Conservation (phyloP, 2,113 vertebrate genomes). For the Gila orcuttii region DNA sequence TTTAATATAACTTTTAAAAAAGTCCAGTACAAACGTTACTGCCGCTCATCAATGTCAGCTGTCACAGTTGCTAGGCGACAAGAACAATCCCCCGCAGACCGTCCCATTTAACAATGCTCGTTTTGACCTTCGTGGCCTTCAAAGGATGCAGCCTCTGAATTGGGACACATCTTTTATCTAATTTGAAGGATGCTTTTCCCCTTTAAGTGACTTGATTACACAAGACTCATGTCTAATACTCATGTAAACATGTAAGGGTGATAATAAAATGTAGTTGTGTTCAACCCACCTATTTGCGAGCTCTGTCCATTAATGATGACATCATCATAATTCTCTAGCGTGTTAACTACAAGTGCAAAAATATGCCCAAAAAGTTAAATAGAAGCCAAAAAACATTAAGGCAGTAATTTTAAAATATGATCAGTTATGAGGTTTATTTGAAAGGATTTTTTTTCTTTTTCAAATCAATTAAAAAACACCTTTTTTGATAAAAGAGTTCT, state of each 20-base stretch:
- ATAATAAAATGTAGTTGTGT: not conserved
- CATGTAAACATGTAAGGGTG: not conserved
- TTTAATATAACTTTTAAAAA: too few species aligned
- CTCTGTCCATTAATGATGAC: constrained; percentile 9
- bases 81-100: too few species aligned
- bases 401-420: not conserved
- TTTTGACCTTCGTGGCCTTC: too few species aligned
- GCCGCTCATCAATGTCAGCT: too few species aligned
- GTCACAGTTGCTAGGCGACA: too few species aligned
- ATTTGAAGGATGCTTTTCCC: not conserved
- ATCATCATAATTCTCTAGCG: constrained; percentile 36
- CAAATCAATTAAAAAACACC: not conserved
- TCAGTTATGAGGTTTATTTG: not conserved
- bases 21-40: too few species aligned
- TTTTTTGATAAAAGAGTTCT: not conserved
- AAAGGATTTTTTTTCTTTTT: too few species aligned
- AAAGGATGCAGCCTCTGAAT: too few species aligned
- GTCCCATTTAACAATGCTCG: too few species aligned
- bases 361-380: not conserved
- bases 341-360: not conserved
- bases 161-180: not conserved
- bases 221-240: not conserved
- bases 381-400: not conserved
- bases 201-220: not conserved
- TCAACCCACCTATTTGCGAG: not conserved